Evolutionary conservation across 1,140 invertebrate species (phyloP), one percentile per base, ranked within the genome.

Genomic region (Drosophila repletoides): DNA sequence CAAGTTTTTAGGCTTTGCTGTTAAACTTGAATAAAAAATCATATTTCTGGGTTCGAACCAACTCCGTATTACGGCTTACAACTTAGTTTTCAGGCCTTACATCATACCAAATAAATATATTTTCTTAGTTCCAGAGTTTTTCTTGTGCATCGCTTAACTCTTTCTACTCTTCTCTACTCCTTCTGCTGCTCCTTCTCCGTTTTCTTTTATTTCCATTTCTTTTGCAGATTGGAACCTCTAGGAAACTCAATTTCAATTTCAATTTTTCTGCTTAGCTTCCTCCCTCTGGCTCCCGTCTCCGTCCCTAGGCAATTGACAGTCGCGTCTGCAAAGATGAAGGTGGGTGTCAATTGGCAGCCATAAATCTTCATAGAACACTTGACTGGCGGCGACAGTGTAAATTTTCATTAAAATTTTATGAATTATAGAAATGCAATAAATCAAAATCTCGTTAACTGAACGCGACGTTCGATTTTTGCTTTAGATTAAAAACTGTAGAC

Each of bases 311-410:
- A 67, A 59, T 59, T 64, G 68, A 69, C 53, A 55, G 72, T 38
- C 56, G 43, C 24, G 28, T 69, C 43, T 48, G 48, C 40, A 51
- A 31, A 65, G 67, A 72, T 56, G 41, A 45, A 60, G 55, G 55
- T 45, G 63, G 55, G 63, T 75, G 77, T 84, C 79, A 81, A 81
- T 81, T 81, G 77, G 63, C 15, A 24, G 73, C 40, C 79, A 84
- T 81, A 81, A 81, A 81, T 81, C 77, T 84, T 84, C 77, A 84
- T 81, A 81, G 74, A 84, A 77, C 61, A 58, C 63, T 66, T 77
- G 73, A 83, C 76, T 81, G 58, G 36, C 77, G 76, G 77, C 77
- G 73, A 76, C 76, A 84, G 64, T 61, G 77, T 61, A 72, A 65
- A 77, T 61, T 81, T 84, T 83, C 77, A 81, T 81, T 84, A 81